These are phyloP conservation scores for Chrysogorgia sp. DNA, from an alignment of 92 coral and sea anemone species.

Conservation along the genomic window DNA sequence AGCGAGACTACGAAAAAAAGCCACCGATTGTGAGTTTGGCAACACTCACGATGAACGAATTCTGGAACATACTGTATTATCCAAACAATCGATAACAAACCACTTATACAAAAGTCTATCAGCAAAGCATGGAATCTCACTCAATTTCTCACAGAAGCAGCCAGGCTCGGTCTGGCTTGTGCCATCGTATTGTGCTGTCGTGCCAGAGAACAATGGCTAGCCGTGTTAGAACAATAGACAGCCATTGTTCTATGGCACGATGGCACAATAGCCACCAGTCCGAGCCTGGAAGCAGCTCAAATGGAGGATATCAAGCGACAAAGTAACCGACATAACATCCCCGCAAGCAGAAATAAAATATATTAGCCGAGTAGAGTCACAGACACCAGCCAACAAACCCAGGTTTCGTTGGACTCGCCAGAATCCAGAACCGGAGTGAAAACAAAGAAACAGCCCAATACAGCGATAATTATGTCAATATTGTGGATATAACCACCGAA, in stretches of 20 bases:
- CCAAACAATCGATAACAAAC: conserved; percentile 58
- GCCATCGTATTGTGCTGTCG: too few relatives aligned
- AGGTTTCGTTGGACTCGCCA: background rate
- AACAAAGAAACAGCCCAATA: conserved; percentile 23
- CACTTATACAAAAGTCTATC: conserved; percentile 60
- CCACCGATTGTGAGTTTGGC: conserved; percentile 56
- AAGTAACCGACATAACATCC: conserved; percentile 61
- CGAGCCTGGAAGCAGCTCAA: conserved; percentile 54
- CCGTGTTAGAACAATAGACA: too few relatives aligned
- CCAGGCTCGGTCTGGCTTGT: too few relatives aligned
- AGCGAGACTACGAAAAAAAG: conserved; percentile 48
- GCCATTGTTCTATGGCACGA: too few relatives aligned
- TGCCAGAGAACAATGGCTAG: too few relatives aligned
- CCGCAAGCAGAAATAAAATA: conserved; percentile 27
- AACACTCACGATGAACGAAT: conserved; percentile 52
- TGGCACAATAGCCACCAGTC: too few relatives aligned
- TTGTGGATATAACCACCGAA: conserved; percentile 19
- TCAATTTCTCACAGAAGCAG: conserved; percentile 52
- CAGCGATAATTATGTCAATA: conserved; percentile 17
- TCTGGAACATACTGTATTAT: conserved; percentile 64
- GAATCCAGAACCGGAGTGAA: conserved; percentile 39
- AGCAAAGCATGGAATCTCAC: conserved; percentile 66
- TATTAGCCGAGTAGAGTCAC: conserved; percentile 24
- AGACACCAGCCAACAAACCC: conserved; percentile 14
- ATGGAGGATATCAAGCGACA: conserved; percentile 59